These are phyloP conservation scores for Ctenomys sociabilis DNA, from an alignment of 2,113 vertebrate genomes.

Conservation along the genomic window DNA sequence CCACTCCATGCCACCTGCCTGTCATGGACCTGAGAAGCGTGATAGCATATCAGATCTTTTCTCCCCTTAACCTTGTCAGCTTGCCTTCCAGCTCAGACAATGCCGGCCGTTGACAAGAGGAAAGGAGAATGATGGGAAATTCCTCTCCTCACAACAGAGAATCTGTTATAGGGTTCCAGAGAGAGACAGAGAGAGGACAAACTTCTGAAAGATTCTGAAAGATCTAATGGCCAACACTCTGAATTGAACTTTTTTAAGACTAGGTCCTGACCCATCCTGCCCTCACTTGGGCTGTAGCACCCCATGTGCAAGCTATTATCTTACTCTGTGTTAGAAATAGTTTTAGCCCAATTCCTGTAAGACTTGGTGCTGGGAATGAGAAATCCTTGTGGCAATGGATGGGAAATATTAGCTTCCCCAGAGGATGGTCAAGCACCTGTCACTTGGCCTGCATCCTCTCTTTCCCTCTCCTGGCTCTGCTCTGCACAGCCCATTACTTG, in stretches of 20 bases:
- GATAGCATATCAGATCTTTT: conserved; percentile 74
- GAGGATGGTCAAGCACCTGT: background rate
- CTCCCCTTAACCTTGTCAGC: conserved; percentile 68
- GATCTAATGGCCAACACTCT: background rate
- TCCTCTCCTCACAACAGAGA: conserved; percentile 50
- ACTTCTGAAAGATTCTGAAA: background rate
- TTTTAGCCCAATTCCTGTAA: background rate
- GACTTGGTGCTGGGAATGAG: background rate
- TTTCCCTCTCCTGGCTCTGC: background rate
- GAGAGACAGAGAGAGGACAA: background rate
- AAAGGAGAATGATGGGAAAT: conserved; percentile 66
- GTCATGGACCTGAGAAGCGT: conserved; percentile 61
- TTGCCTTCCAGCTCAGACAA: conserved; percentile 65
- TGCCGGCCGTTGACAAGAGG: conserved; percentile 62
- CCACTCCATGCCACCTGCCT: conserved; percentile 54
- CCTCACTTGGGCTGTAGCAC: fast-evolving
- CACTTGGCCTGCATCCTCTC: background rate
- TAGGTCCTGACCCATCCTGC: background rate
- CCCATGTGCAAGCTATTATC: background rate
- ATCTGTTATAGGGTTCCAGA: background rate
- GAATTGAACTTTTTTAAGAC: background rate
- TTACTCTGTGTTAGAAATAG: background rate
- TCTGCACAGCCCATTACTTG: background rate
- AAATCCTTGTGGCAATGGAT: background rate
- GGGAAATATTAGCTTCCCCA: background rate